Percentiles rank a stretch among this genome's conserved stretches.
Evolutionary conservation across 1,140 invertebrate genomes (phyloP).

Genomic region (Aphis gossypii): DNA sequence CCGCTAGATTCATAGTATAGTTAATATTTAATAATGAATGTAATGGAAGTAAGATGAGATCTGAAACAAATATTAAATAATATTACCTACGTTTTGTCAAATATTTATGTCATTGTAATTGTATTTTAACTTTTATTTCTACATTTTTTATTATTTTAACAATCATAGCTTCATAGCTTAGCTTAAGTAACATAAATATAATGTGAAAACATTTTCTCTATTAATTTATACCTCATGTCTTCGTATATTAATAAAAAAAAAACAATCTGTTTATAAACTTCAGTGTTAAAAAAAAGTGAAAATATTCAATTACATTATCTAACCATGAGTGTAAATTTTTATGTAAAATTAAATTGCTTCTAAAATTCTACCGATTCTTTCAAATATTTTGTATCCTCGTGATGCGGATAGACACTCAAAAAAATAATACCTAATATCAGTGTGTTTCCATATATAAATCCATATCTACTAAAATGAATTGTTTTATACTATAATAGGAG

Average conservation of each 20-base stretch:
- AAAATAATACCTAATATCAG: too few species aligned
- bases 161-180: background rate
- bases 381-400: background rate
- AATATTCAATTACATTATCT: background rate
- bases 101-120: background rate
- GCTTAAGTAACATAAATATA: background rate
- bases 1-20: too few species aligned
- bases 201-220: background rate
- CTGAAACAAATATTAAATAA: background rate
- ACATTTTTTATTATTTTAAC: background rate
- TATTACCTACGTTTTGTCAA: background rate
- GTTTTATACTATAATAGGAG: background rate
- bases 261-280: background rate
- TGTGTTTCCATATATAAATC: background rate
- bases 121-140: background rate
- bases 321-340: background rate
- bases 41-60: background rate
- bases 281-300: background rate
- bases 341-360: background rate
- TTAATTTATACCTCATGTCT: background rate
- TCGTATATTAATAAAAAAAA: background rate
- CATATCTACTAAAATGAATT: background rate
- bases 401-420: background rate
- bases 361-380: background rate
- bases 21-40: background rate